A percentile compares a stretch with the other conserved stretches of the same genome.
Evolutionary conservation across 2,888 invertebrate genomes (phyloP).

Genomic region (Creontiades dilutus): DNA sequence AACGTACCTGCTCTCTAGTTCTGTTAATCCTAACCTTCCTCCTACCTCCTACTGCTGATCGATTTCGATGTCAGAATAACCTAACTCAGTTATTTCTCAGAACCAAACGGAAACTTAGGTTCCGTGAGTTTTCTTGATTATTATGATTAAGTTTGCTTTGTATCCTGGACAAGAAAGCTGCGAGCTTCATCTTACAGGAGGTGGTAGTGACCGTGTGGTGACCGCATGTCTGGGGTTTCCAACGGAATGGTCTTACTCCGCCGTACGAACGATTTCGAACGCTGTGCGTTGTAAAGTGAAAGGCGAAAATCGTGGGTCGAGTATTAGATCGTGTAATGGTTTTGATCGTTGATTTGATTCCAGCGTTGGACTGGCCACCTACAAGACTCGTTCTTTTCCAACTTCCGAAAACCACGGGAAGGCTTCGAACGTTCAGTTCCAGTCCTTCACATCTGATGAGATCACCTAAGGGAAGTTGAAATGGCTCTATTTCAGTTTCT

Average conservation of each 20-base stretch:
- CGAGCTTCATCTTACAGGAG: neutral
- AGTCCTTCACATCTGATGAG: too few species aligned
- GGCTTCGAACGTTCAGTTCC: neutral
- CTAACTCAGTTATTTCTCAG: too few species aligned
- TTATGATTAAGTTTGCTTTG: too few species aligned
- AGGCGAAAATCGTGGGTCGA: slow-evolving; percentile 2
- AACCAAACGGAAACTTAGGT: too few species aligned
- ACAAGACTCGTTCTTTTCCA: neutral
- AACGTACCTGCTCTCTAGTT: too few species aligned
- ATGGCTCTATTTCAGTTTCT: too few species aligned
- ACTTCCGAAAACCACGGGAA: slow-evolving; percentile 1
- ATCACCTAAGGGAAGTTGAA: too few species aligned
- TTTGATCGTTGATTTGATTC: neutral
- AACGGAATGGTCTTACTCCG: too few species aligned
- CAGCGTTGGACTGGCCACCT: neutral
- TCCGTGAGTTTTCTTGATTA: too few species aligned
- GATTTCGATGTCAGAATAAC: too few species aligned
- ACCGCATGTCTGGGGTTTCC: neutral
- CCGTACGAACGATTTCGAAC: neutral
- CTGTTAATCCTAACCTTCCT: too few species aligned
- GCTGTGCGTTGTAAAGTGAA: slow-evolving; percentile 5
- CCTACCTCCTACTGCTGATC: too few species aligned
- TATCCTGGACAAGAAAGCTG: neutral
- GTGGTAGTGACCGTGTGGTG: neutral
- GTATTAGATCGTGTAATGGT: slow-evolving; percentile 7